These are phyloP conservation scores for Harpagoxenus sublaevis DNA, from an alignment of 2,888 invertebrate genomes.

Conservation along the genomic window DNA sequence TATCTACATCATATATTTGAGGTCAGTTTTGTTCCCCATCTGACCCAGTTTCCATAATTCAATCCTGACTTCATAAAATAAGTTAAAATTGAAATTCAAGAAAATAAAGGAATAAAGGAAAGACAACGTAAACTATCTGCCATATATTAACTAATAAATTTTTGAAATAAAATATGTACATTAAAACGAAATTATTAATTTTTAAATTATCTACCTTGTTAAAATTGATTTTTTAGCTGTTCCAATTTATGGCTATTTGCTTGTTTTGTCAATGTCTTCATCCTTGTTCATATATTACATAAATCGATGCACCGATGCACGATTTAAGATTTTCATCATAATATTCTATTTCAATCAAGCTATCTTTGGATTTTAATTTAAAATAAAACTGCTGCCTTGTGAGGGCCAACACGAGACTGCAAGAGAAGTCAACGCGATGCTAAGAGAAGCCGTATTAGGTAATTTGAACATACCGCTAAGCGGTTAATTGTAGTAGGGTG, in stretches of 20 bases:
- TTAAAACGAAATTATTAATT: neutral
- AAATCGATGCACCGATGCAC: neutral
- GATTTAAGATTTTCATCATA: neutral
- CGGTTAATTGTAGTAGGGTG: slow-evolving; percentile 75
- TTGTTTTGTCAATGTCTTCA: neutral
- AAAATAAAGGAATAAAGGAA: neutral
- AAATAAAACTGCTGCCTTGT: slow-evolving; percentile 40
- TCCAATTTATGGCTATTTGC: neutral
- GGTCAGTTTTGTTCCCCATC: neutral
- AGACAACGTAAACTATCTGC: neutral
- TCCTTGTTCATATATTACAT: neutral
- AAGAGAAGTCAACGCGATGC: slow-evolving; percentile 66
- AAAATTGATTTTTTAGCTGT: neutral
- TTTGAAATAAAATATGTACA: neutral
- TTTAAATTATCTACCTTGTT: neutral
- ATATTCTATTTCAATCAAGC: neutral
- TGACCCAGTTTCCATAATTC: slow-evolving; percentile 10
- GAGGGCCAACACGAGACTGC: too few species aligned
- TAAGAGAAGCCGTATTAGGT: slow-evolving; percentile 73
- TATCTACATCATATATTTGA: neutral
- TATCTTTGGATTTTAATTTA: slow-evolving; percentile 11
- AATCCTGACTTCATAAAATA: slow-evolving; percentile 5
- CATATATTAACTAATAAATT: neutral
- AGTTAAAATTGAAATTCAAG: slow-evolving; percentile 9
- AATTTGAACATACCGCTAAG: slow-evolving; percentile 75